A percentile compares a stretch with the other conserved stretches of the same genome.
phyloP scores from a whole-genome alignment of 2,797 vertebrate genomes.

The Huso huso region DNA sequence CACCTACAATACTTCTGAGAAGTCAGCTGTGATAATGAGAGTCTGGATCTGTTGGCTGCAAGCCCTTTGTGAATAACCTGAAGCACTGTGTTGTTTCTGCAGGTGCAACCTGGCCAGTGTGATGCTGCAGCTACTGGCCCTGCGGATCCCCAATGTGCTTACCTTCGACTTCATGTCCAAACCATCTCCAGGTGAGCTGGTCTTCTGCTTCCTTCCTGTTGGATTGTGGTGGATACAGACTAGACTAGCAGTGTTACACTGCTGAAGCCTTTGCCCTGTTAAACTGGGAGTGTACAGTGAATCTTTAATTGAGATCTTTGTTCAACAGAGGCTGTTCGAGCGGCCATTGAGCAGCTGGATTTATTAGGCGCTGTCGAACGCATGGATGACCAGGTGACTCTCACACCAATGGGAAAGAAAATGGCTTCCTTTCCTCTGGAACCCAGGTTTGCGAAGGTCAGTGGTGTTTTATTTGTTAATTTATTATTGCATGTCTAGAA shows the following conservation, averaged over 20 bases:
- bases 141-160: conserved; percentile 81
- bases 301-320: neutral
- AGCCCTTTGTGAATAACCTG: too few species aligned
- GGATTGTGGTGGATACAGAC: neutral
- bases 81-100: conserved; percentile 1
- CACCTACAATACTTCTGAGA: neutral
- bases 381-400: conserved; percentile 67
- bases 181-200: conserved; percentile 77
- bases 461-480: neutral
- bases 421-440: conserved; percentile 94
- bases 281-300: too few species aligned
- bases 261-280: too few species aligned
- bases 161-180: conserved; percentile 97
- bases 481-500: neutral
- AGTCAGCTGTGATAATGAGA: too few species aligned
- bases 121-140: conserved; percentile 84
- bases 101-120: conserved; percentile 90
- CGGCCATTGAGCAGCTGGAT: conserved; percentile 78
- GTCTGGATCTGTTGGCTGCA: too few species aligned
- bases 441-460: conserved; percentile 89
- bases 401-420: conserved; percentile 83
- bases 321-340: conserved; percentile 72
- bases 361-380: conserved; percentile 80
- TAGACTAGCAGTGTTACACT: too few species aligned
- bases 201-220: neutral